These are phyloP conservation scores for Sceloporus undulatus DNA, from an alignment of 2,113 vertebrate genomes.

Conservation along the genomic window DNA sequence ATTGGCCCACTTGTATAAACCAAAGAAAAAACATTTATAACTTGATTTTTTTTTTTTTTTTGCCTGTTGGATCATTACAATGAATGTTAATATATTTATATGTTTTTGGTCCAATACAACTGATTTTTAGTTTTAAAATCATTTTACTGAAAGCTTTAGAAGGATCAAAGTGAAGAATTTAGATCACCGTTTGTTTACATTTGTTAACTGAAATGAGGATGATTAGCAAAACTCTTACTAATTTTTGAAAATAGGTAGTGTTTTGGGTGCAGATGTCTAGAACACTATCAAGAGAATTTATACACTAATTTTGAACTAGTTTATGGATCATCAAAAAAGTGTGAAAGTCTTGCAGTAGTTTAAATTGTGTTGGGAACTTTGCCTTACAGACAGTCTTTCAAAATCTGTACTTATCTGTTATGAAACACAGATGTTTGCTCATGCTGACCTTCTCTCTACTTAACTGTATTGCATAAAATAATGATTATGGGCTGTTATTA, in stretches of 20 bases:
- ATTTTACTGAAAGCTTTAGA: conserved; percentile 65
- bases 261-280: conserved; percentile 46
- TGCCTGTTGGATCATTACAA: neutral
- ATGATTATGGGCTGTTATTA: conserved; percentile 2
- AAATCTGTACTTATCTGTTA: conserved; percentile 53
- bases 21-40: neutral
- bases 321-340: conserved; percentile 32
- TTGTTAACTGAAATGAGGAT: conserved; percentile 50
- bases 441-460: conserved; percentile 44
- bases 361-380: conserved; percentile 64
- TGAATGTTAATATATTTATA: conserved; percentile 53
- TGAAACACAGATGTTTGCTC: conserved; percentile 46
- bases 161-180: conserved; percentile 61
- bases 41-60: too few species aligned
- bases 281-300: neutral
- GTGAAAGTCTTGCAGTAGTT: conserved; percentile 48
- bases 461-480: neutral
- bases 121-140: conserved; percentile 68
- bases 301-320: conserved; percentile 24
- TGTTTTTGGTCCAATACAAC: conserved; percentile 62
- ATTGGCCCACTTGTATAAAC: conserved; percentile 16
- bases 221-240: conserved; percentile 66
- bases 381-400: conserved; percentile 58
- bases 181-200: conserved; percentile 61
- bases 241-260: conserved; percentile 53